Percentiles rank a stretch among this genome's conserved stretches.
phyloP scores from a whole-genome alignment of 1,140 invertebrate genomes.

The Triops cancriformis region DNA sequence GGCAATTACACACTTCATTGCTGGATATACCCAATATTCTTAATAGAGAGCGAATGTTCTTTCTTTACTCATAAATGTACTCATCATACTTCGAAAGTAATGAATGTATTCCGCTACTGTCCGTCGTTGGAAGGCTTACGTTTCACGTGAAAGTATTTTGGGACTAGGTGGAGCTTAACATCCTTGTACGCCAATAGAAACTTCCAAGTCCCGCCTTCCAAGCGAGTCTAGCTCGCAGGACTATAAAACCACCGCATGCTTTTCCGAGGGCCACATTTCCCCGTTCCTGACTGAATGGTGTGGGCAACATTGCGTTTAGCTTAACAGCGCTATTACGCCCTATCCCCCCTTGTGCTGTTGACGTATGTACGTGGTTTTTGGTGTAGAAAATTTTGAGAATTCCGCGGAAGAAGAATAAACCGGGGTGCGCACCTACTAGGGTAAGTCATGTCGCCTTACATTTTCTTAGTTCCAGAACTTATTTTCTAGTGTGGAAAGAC shows the following conservation, averaged over 20 bases:
- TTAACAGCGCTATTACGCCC: background rate
- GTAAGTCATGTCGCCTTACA: constrained; percentile 7
- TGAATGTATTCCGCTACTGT: too few relatives aligned
- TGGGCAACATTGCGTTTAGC: background rate
- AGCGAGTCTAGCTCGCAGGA: background rate
- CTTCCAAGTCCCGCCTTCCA: background rate
- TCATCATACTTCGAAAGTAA: too few relatives aligned
- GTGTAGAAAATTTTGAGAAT: constrained; percentile 28
- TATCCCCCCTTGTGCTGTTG: background rate
- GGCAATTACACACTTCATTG: too few relatives aligned
- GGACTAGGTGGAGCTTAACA: background rate
- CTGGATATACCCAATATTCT: too few relatives aligned
- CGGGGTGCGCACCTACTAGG: constrained; percentile 28
- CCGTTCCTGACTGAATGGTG: background rate
- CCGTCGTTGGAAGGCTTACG: background rate
- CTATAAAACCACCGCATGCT: background rate
- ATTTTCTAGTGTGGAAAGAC: background rate
- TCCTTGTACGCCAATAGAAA: background rate
- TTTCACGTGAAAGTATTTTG: background rate
- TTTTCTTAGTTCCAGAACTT: background rate
- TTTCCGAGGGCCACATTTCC: background rate
- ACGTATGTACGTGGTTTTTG: constrained; percentile 13
- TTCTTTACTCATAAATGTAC: too few relatives aligned
- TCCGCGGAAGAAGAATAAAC: constrained; percentile 24
- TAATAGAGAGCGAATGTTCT: too few relatives aligned